Percentiles rank a stretch among this genome's conserved stretches.
phyloP scores from a whole-genome alignment of 2,113 vertebrate genomes.

The Plectropomus leopardus region DNA sequence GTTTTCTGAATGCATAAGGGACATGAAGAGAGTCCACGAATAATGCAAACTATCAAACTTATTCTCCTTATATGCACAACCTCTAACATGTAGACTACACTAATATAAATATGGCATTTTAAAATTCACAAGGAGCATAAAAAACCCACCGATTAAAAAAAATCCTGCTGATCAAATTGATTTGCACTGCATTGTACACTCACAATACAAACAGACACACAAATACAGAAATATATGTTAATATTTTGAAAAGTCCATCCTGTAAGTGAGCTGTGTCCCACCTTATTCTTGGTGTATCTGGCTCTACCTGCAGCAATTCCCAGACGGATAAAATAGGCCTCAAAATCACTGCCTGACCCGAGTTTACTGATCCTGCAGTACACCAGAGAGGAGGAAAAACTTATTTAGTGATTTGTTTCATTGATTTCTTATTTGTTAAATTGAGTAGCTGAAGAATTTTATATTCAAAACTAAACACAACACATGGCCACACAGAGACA shows the following conservation, averaged over 20 bases:
- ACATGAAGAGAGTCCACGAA: background rate
- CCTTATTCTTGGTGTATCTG: constrained; percentile 95
- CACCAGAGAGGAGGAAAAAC: background rate
- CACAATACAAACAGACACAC: background rate
- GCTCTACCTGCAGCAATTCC: constrained; percentile 93
- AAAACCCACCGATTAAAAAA: no score
- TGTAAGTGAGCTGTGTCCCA: constrained; percentile 65
- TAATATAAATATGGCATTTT: no score
- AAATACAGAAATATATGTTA: background rate
- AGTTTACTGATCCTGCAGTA: constrained; percentile 93
- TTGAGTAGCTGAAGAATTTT: background rate
- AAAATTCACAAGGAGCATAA: background rate
- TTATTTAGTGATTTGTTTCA: background rate
- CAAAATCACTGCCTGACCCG: constrained; percentile 98
- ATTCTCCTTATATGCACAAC: background rate
- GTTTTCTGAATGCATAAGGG: constrained; percentile 85
- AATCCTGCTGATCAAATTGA: background rate
- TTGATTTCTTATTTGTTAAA: background rate
- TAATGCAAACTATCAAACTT: background rate
- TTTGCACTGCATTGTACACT: background rate
- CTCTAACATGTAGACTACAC: no score
- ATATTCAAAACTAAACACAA: background rate
- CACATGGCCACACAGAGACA: background rate
- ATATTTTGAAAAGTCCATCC: no score
- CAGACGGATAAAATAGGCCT: constrained; percentile 95